Conservation (phyloP, 2,888 invertebrate genomes). For the Dynastes grantii region DNA sequence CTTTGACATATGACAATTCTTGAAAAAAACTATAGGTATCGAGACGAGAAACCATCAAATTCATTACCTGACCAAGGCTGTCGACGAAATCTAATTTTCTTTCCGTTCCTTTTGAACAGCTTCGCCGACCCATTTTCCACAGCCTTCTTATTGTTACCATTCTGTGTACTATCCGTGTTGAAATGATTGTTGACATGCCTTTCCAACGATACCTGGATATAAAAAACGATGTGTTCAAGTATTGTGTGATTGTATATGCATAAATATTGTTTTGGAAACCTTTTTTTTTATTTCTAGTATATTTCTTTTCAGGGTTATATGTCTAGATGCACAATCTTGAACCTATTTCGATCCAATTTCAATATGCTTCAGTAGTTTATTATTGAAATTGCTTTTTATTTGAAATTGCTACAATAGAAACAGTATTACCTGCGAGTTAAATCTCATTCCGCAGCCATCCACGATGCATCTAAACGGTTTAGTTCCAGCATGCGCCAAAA, state of each 20-base stretch:
- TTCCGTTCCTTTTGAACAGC: conserved; percentile 88
- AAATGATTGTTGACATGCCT: conserved; percentile 96
- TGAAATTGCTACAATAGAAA: neutral
- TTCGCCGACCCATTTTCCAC: conserved; percentile 85
- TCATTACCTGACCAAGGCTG: conserved; percentile 91
- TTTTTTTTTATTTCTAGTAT: neutral
- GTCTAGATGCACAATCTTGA: too few relatives aligned
- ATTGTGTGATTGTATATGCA: too few relatives aligned
- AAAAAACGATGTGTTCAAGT: too few relatives aligned
- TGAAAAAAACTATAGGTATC: neutral
- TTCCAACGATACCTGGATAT: conserved; percentile 82
- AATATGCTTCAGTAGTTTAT: too few relatives aligned
- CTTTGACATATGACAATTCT: conserved; percentile 20
- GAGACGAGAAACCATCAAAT: neutral
- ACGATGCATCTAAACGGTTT: conserved; percentile 97
- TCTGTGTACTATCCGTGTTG: conserved; percentile 77
- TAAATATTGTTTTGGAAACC: neutral
- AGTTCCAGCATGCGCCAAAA: conserved; percentile 90
- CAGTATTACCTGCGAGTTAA: conserved; percentile 84
- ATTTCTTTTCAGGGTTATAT: neutral
- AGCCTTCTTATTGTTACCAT: conserved; percentile 78
- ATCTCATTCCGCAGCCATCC: conserved; percentile 91
- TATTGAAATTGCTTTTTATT: too few relatives aligned
- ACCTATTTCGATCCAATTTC: too few relatives aligned
- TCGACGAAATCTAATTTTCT: conserved; percentile 88